phyloP scores from a whole-genome alignment of 2,797 vertebrate genomes.

The Takifugu ocellatus region DNA sequence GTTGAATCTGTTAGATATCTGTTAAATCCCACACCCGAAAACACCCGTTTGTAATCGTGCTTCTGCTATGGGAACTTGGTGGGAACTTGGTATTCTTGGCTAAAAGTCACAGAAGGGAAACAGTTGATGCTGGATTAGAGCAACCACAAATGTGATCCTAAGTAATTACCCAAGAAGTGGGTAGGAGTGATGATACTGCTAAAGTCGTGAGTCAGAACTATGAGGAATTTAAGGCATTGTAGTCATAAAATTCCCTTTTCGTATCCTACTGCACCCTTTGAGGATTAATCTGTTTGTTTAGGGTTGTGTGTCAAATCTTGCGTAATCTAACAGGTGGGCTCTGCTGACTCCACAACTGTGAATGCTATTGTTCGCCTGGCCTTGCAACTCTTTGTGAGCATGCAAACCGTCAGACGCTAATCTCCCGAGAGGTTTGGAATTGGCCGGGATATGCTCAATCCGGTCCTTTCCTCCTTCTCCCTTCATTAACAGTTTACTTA shows the following conservation, averaged over 20 bases:
- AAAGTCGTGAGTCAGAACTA: background rate
- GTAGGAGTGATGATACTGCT: background rate
- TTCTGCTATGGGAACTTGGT: no score
- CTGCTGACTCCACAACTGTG: background rate
- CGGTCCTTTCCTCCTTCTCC: background rate
- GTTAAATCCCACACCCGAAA: slow-evolving; percentile 35
- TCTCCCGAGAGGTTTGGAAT: background rate
- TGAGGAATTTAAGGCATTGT: no score
- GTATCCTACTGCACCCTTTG: background rate
- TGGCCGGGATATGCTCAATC: background rate
- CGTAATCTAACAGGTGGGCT: background rate
- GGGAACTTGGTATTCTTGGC: no score
- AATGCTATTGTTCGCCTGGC: background rate
- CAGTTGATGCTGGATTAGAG: no score
- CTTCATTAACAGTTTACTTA: slow-evolving; percentile 12
- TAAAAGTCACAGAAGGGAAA: no score
- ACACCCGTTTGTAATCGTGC: slow-evolving; percentile 32
- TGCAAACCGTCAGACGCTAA: slow-evolving; percentile 1
- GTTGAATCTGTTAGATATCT: slow-evolving; percentile 1
- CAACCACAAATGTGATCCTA: no score
- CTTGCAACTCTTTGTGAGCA: background rate
- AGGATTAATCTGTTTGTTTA: slow-evolving; percentile 16
- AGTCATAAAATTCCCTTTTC: background rate
- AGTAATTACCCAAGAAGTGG: background rate
- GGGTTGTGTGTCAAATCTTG: background rate